Evolutionary conservation across 2,797 vertebrate species (phyloP), one percentile per base, ranked within the genome.

Genomic region (Onychomys leucogaster): DNA sequence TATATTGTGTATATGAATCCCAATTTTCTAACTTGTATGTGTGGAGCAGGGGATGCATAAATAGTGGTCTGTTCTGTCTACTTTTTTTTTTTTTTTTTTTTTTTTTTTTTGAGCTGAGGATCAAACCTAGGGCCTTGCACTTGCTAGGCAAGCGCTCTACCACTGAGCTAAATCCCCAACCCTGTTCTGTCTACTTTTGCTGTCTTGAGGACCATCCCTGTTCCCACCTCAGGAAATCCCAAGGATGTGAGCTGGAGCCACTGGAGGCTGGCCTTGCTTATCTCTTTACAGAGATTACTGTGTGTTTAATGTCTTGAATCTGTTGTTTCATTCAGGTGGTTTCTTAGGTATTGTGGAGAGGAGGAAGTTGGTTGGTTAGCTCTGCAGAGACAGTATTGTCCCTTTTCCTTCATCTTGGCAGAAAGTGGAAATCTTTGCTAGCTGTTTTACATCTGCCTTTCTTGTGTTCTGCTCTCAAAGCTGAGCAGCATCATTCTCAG

Each of bases 361-460:
- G 17, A 12, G 7, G 13, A 67, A 34, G 7, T 52, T 90, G 73
- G 32, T 59, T 65, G 25, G 32, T 84, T 67, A 46, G 19, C 46
- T 71, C 1, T 55, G 19, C 49, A 75, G 57, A 71, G 80, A 27
- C 69, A 87, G 63, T 85, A n/a, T 76, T 59, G 91, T 77, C 19
- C 27, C 12, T 75, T 5, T 94, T 89, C 71, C 23, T 95, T 55
- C 52, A 23, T 78, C 21, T 86, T 94, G 83, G 83, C n/a, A 43
- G 76, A 88, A 90, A 77, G 37, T 37, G 17, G 75, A 96, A 75
- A 61, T 65, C 25, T 34, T 80, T 14, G 9, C 86, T 43, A 67
- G 43, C 52, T 73, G 1, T 89, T 94, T 94, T 90, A 67, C 73
- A 19, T 83, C 63, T 65, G 32, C 46, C 86, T 96, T 63, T 82